Percentiles rank a stretch among this genome's conserved stretches.
Evolutionary conservation across 2,113 vertebrate species (phyloP).

Genomic region (Chaetodon trifascialis): DNA sequence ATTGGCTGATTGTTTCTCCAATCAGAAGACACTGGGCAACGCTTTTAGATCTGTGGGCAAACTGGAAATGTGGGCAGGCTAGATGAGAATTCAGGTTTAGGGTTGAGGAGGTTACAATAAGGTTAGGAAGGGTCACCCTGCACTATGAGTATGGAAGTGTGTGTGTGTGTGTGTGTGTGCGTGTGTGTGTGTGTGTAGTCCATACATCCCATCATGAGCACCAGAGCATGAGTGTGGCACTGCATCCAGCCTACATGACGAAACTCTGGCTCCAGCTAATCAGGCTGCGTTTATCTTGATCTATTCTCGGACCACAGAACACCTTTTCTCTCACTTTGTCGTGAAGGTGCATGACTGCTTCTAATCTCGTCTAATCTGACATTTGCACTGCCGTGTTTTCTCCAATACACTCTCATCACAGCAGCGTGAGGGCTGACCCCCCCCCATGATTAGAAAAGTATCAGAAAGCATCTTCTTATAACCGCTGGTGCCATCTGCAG

Average conservation of each 20-base stretch:
- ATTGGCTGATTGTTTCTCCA: too few species aligned
- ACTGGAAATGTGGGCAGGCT: too few species aligned
- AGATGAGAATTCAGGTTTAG: too few species aligned
- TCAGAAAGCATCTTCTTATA: neutral
- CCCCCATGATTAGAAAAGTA: neutral
- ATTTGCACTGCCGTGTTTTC: neutral
- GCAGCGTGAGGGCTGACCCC: neutral
- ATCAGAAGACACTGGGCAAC: too few species aligned
- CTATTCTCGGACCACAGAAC: neutral
- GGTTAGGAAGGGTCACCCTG: too few species aligned
- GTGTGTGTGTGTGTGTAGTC: too few species aligned
- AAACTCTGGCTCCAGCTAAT: neutral
- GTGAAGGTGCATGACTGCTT: neutral
- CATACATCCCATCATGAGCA: neutral
- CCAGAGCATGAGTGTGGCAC: neutral
- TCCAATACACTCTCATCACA: conserved; percentile 16
- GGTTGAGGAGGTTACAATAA: too few species aligned
- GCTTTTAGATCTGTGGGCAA: too few species aligned
- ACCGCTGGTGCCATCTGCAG: neutral
- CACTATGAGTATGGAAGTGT: too few species aligned
- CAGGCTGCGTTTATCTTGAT: neutral
- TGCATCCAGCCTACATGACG: neutral
- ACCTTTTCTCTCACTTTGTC: neutral
- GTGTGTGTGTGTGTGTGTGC: too few species aligned
- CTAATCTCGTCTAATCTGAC: conserved; percentile 2